Base-by-base conservation (phyloP, 2,888 invertebrate species). In the Crematogaster levior region DNA sequence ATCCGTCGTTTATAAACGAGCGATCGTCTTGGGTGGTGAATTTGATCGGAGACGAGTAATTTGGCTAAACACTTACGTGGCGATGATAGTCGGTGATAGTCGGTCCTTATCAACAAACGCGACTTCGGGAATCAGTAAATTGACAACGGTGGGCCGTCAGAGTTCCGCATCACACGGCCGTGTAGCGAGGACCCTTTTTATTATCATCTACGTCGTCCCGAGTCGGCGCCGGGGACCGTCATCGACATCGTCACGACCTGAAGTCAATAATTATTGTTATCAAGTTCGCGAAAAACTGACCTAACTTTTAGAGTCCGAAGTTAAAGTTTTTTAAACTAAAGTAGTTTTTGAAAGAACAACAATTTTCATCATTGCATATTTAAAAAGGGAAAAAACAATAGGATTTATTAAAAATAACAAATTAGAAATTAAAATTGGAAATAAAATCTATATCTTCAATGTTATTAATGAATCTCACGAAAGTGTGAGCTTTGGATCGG, bases 201-300 rank as follows among this genome's bases (percentile, higher is more conserved):
- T 74, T 86, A 81, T 84, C 84, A 27, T 75, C 53, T 40, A 89
- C 83, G 72, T 82, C 87, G 82, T 70, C 85, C 84, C 89, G 81
- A 81, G 68, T 83, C 83, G 83, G 81, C 81, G 53, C 89, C 51
- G 87, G 87, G 15, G 83, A 89, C 56, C 83, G 72, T 87, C 87
- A 80, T 84, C 89, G 85, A 89, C 81, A 87, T 84, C 85, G 87
- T 88, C 88, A 88, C 89, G 87, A 88, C 82, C 88, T 88, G 84
- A 85, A 88, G 89, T 18, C 66, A 60, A 83, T 86, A 68, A 84
- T 84, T 70, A 86, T 82, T 48, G 61, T 86, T 82, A 73, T 61
- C 58, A 60, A 89, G 91, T 92, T 46, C 93, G 15, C 66, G 93
- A 83, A 86, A 92, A 24, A 24, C 9, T 53, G 5, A 24, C 4